Evolutionary conservation across 53 echinoderm and acorn worm genomes (phyloP), one percentile per base, ranked within the genome.

Genomic region (Temnopleurus reevesii): DNA sequence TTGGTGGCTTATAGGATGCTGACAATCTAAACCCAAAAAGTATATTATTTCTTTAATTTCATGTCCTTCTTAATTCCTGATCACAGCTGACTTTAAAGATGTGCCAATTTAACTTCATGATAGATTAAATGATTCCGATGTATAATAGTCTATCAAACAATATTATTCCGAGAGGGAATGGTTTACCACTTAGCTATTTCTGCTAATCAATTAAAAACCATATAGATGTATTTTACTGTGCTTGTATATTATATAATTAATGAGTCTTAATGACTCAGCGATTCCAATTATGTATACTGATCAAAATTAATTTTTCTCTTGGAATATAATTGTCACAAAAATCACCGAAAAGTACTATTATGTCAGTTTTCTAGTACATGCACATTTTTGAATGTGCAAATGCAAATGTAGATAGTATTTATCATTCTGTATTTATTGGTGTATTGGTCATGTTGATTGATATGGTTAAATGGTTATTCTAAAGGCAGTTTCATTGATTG

Each of bases 321-420:
- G 5, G 21, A 21, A 38, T 71, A n/a, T 38, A 7, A 38, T 66
- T 41, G 21, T 41, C 9, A 12, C 3, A 31, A 63, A 33, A 33
- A 63, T 31, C 15, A 63, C 63, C 17, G n/a, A 71, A 71, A 71
- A 71, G 71, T 71, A 71, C 71, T 71, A 71, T 71, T 71, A 71
- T 63, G 29, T 29, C 41, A 71, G 23, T 2, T 71, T 38, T 21
- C 41, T 43, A 36, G 71, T 71, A 41, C 21, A 71, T 71, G 41
- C 19, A 71, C 71, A 35, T 43, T 19, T 27, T 71, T n/a, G n/a
- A n/a, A n/a, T 71, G 15, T 4, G 63, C 33, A 31, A 12, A 15
- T 31, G 41, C n/a, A n/a, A 71, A 4, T 71, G 71, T 71, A 71
- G 71, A 71, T 71, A 71, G 71, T 71, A 71, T 71, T 71, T 71